These are phyloP conservation scores for Zelleria hepariella DNA, from an alignment of 2,888 invertebrate genomes.

Conservation along the genomic window DNA sequence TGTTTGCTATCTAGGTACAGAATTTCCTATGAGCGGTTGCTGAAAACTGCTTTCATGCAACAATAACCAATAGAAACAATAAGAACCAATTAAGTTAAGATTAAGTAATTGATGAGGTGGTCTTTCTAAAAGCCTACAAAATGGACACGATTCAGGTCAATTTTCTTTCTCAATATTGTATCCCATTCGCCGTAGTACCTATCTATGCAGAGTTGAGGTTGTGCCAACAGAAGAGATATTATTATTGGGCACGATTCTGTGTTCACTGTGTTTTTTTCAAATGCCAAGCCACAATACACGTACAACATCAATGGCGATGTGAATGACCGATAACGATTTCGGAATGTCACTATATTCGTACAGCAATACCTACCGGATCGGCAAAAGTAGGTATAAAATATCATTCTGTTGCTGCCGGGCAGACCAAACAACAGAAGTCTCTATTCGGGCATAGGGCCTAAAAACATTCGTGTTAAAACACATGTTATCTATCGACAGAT, in stretches of 20 bases:
- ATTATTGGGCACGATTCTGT: conserved; percentile 21
- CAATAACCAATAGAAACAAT: too few relatives aligned
- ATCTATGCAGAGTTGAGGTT: conserved; percentile 33
- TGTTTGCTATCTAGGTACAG: background rate
- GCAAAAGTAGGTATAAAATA: background rate
- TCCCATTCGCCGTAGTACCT: conserved; percentile 14
- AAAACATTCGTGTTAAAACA: background rate
- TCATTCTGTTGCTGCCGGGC: background rate
- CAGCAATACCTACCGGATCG: background rate
- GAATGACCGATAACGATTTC: background rate
- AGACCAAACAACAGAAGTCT: background rate
- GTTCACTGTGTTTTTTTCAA: conserved; percentile 5
- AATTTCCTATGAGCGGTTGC: conserved; percentile 10
- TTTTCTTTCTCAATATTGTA: conserved; percentile 34
- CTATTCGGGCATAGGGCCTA: background rate
- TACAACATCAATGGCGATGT: background rate
- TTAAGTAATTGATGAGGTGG: too few relatives aligned
- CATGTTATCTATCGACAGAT: background rate
- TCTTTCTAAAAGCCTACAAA: conserved; percentile 9
- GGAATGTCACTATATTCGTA: background rate
- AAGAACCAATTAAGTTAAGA: too few relatives aligned
- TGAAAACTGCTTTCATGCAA: too few relatives aligned
- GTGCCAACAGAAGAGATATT: conserved; percentile 37
- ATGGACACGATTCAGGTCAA: conserved; percentile 28
- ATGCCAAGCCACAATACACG: background rate